phyloP scores from a whole-genome alignment of 2,888 invertebrate genomes.

The Epistrophe grossulariae region DNA sequence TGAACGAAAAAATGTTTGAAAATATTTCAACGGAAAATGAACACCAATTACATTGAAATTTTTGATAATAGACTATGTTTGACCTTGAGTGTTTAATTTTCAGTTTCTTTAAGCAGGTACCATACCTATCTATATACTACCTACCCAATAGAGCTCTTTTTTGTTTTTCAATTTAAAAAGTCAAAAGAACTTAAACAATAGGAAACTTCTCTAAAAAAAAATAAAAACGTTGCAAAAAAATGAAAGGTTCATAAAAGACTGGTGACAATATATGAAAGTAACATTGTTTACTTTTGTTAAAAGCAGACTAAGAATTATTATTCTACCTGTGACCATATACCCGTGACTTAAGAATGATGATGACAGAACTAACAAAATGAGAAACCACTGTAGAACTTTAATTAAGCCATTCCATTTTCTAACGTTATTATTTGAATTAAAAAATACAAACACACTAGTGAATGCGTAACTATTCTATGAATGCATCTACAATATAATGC shows the following conservation, averaged over 20 bases:
- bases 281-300: conserved; percentile 11
- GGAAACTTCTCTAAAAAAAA: not conserved
- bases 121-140: too few species aligned
- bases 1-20: too few species aligned
- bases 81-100: not conserved
- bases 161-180: not conserved
- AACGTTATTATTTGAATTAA: conserved; percentile 1
- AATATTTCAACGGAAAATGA: too few species aligned
- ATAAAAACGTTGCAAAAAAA: not conserved
- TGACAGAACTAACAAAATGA: not conserved
- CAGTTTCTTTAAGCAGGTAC: not conserved
- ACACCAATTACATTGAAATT: not conserved
- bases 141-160: not conserved
- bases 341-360: conserved; percentile 1
- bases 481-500: not conserved
- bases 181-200: not conserved
- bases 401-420: conserved; percentile 20
- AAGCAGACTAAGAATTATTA: not conserved
- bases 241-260: not conserved
- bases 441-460: not conserved
- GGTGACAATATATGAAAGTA: not conserved
- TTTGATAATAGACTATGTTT: not conserved
- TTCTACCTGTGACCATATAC: not conserved
- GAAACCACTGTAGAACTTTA: conserved; percentile 9
- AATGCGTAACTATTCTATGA: not conserved